phyloP scores from a whole-genome alignment of 2,888 invertebrate species.

The Melanargia galathea region DNA sequence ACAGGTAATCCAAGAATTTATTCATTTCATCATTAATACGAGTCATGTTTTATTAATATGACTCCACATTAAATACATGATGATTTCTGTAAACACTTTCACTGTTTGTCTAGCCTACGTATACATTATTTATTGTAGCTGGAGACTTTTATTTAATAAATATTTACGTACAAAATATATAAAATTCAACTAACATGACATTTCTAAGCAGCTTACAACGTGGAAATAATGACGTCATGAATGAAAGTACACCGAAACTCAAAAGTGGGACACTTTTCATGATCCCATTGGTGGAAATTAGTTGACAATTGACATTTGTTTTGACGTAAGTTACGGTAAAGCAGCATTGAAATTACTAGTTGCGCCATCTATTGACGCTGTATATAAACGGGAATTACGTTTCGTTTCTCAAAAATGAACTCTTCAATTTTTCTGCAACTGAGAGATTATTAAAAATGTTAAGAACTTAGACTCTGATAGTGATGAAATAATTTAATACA shows the following conservation, averaged over 20 bases:
- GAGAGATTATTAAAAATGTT: too few species aligned
- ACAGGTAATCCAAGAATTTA: constrained; percentile 70
- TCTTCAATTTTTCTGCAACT: background rate
- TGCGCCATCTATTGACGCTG: constrained; percentile 59
- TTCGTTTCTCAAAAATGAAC: constrained; percentile 15
- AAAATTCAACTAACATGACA: constrained; percentile 59
- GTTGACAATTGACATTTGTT: constrained; percentile 21
- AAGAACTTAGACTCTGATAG: too few species aligned
- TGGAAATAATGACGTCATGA: constrained; percentile 85
- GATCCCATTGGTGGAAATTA: constrained; percentile 65
- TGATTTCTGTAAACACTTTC: constrained; percentile 38
- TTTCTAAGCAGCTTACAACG: constrained; percentile 82
- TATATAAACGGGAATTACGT: constrained; percentile 16
- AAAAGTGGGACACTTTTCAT: constrained; percentile 62
- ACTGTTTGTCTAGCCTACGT: constrained; percentile 24
- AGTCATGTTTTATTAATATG: constrained; percentile 60
- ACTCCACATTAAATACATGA: constrained; percentile 48
- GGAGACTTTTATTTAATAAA: constrained; percentile 37
- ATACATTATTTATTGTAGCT: constrained; percentile 27
- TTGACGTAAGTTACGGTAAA: constrained; percentile 49
- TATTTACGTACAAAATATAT: constrained; percentile 61
- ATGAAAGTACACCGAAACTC: constrained; percentile 53
- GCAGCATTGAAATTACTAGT: constrained; percentile 42
- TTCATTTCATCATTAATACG: constrained; percentile 67
- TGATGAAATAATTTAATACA: too few species aligned